These are phyloP conservation scores for Tortrix viridana DNA, from an alignment of 2,888 invertebrate genomes.

Conservation along the genomic window DNA sequence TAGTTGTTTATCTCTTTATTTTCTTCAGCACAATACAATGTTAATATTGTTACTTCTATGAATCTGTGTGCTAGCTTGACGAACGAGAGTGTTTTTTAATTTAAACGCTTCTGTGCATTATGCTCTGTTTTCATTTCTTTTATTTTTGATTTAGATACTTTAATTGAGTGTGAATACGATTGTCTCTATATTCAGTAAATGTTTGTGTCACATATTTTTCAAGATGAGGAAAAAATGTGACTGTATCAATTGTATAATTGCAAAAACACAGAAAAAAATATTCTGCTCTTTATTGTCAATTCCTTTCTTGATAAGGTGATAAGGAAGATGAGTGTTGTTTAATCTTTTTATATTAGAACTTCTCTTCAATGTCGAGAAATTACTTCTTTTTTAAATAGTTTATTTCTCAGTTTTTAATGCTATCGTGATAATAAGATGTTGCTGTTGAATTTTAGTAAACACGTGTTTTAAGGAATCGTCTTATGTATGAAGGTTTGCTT, in stretches of 20 bases:
- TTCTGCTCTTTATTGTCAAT: no score
- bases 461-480: constrained; percentile 13
- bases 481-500: constrained; percentile 7
- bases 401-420: constrained; percentile 31
- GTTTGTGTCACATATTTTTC: no score
- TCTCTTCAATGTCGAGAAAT: background rate
- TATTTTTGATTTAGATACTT: background rate
- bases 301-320: no score
- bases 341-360: background rate
- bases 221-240: no score
- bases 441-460: constrained; percentile 43
- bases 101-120: background rate
- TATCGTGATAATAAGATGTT: constrained; percentile 62
- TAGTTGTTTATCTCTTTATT: background rate
- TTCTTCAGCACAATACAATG: background rate
- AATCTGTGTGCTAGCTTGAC: background rate
- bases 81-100: background rate
- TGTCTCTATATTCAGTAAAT: background rate
- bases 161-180: background rate
- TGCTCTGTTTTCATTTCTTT: background rate
- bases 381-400: background rate
- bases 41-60: background rate
- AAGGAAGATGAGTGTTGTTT: no score
- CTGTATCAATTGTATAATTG: no score
- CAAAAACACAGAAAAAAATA: no score